Conservation (phyloP, 1,140 invertebrate genomes). For the Hyles euphorbiae region DNA sequence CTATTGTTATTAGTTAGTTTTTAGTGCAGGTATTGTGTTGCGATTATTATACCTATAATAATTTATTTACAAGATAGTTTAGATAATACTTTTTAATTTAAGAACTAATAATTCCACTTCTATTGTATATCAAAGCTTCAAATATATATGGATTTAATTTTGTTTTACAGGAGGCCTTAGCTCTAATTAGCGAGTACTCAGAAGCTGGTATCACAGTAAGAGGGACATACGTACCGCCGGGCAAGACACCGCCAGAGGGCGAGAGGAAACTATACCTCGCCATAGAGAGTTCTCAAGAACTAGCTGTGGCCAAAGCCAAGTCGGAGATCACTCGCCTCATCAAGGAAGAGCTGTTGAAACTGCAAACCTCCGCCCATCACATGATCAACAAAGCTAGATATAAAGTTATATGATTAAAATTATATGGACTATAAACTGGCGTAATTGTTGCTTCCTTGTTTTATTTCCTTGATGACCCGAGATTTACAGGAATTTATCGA, state of each 20-base stretch:
- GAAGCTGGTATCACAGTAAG: constrained; percentile 98
- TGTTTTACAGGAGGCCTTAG: constrained; percentile 90
- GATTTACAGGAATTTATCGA: no score
- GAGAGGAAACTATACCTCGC: constrained; percentile 98
- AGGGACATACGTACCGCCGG: constrained; percentile 95
- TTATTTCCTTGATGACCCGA: not conserved
- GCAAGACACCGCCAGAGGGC: constrained; percentile 93
- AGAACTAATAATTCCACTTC: no score
- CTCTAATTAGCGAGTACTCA: constrained; percentile 98
- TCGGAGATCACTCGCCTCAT: constrained; percentile 98
- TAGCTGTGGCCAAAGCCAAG: constrained; percentile 98
- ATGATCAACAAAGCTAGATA: constrained; percentile 95
- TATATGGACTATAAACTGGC: constrained; percentile 13
- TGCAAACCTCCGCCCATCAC: constrained; percentile 91
- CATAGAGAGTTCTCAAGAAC: constrained; percentile 98
- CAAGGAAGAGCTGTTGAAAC: constrained; percentile 96
- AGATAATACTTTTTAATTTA: no score
- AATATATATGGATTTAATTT: not conserved
- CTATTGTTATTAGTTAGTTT: constrained; percentile 43
- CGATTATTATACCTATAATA: not conserved
- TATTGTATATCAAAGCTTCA: no score
- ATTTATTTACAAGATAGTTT: no score
- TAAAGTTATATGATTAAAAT: constrained; percentile 88
- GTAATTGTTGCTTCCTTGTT: constrained; percentile 7
- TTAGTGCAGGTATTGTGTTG: constrained; percentile 18